A percentile compares a stretch with the other conserved stretches of the same genome.
phyloP scores from a whole-genome alignment of 2,797 vertebrate genomes.

The Anguilla marmorata region DNA sequence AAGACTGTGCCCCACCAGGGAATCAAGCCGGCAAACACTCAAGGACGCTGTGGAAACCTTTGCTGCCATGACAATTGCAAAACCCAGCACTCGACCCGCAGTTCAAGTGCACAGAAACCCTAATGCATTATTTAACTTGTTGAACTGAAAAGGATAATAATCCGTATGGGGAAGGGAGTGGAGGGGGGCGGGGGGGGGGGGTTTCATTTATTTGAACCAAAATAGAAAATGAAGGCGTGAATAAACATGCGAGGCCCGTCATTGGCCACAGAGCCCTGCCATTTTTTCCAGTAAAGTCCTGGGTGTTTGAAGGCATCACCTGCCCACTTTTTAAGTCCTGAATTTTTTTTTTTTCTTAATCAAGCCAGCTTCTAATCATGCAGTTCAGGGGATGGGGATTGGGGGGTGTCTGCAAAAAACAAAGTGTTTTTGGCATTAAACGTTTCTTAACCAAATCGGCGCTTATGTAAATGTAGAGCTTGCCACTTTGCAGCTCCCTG shows the following conservation, averaged over 20 bases:
- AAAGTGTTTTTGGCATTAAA: neutral
- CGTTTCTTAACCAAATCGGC: neutral
- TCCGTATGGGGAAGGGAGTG: no score
- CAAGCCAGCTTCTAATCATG: neutral
- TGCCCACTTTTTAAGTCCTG: neutral
- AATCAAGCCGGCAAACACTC: neutral
- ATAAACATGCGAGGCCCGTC: neutral
- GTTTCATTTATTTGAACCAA: no score
- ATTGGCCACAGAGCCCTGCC: neutral
- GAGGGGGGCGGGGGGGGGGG: no score
- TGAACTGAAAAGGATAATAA: neutral
- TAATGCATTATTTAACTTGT: neutral
- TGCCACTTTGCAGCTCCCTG: constrained; percentile 25
- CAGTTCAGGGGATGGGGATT: neutral
- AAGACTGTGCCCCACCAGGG: neutral
- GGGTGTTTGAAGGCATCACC: neutral
- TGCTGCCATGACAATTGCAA: neutral
- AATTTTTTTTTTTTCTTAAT: neutral
- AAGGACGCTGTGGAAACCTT: neutral
- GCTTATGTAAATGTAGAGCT: constrained; percentile 7
- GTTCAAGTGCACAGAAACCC: neutral
- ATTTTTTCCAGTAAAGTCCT: neutral
- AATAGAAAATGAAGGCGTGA: neutral
- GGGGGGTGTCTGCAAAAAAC: neutral
- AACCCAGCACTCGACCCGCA: neutral